phyloP scores from a whole-genome alignment of 1,140 invertebrate species.

The fruit fly (Drosophila melanogaster) region Release_6_plus_ISO1_MT NT_033777.3:22826501-22827000 shows the following conservation, averaged over 20 bases:
- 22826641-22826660: slow-evolving; percentile 41
- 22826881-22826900: slow-evolving; percentile 60
- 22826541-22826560: slow-evolving; percentile 73
- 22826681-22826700: slow-evolving; percentile 35
- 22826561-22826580: slow-evolving; percentile 29
- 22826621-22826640: slow-evolving; percentile 54
- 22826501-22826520: slow-evolving; percentile 54
- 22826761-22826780: slow-evolving; percentile 2
- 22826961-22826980: background rate
- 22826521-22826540: slow-evolving; percentile 77
- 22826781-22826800: slow-evolving; percentile 2
- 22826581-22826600: slow-evolving; percentile 75
- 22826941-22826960: slow-evolving; percentile 3
- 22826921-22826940: slow-evolving; percentile 6
- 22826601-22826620: slow-evolving; percentile 30
- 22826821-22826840: slow-evolving; percentile 37
- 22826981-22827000: slow-evolving; percentile 55
- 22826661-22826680: slow-evolving; percentile 33
- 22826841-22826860: slow-evolving; percentile 61
- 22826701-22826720: slow-evolving; percentile 41
- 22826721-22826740: slow-evolving; percentile 22
- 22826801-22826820: slow-evolving; percentile 46
- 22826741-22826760: slow-evolving; percentile 17
- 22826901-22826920: slow-evolving; percentile 12
- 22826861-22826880: slow-evolving; percentile 67